Evolutionary conservation across 2,888 invertebrate genomes (phyloP), one percentile per base, ranked within the genome.

Genomic region (Xylocampa areola): DNA sequence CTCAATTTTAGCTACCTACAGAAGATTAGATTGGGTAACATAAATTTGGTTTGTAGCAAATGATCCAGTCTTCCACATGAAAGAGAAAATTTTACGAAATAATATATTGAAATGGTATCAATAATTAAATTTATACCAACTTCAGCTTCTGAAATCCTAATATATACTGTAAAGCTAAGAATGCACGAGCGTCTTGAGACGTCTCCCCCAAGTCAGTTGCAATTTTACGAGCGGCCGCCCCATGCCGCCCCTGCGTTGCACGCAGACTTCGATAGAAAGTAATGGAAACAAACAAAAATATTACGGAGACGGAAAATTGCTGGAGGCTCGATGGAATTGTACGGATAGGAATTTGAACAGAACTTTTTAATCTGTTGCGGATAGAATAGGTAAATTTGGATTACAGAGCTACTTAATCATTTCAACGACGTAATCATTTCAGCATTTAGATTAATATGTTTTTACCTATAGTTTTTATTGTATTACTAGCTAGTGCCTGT

Each of bases 131-230:
- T n/a, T n/a, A n/a, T n/a, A 40, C 33, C 19, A 30, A n/a, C 16
- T 8, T 1, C 1, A 35, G 6, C 19, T 44, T 86, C 77, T 81
- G 52, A 17, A 27, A 11, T 51, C 52, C 57, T 37, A 7, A 6
- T 40, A 23, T 86, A 68, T 85, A 79, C 90, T 88, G 53, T 47
- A 35, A 21, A 65, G 77, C 83, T 87, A 90, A 90, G 91, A 92
- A 92, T 92, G 92, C 92, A 92, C 86, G 83, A 81, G 73, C 89
- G 91, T 91, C 93, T 93, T 90, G 89, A 93, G 92, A 90, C 89
- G 87, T 85, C 84, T 84, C 91, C 92, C 89, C 86, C 82, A 75
- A 86, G 87, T 86, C 83, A 80, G 84, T 82, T 93, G 93, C 93
- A 93, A 91, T 89, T 94, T 94, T 92, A 94, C 90, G 93, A 93